Evolutionary conservation across 1,140 invertebrate species (phyloP).

Genomic region (Trichonephila clavipes): DNA sequence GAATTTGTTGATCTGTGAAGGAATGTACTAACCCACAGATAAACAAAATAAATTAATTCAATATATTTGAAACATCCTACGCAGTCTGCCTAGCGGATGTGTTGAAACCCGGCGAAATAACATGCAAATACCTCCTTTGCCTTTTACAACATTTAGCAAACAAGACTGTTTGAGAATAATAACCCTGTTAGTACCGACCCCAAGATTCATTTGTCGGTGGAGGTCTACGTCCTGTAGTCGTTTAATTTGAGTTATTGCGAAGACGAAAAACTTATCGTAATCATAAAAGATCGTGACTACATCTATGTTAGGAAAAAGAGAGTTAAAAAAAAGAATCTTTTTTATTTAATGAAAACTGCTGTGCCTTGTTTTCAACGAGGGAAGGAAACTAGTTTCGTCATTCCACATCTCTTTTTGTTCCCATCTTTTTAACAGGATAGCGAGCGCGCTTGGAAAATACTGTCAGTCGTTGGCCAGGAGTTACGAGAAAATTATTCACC

Average conservation of each 20-base stretch:
- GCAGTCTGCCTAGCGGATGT: not conserved
- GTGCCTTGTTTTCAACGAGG: constrained; percentile 18
- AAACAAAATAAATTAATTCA: too few relatives aligned
- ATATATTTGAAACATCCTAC: not conserved
- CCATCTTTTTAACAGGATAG: not conserved
- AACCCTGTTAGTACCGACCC: not conserved
- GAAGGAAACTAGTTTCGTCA: constrained; percentile 16
- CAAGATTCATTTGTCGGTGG: constrained; percentile 11
- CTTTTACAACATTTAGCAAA: not conserved
- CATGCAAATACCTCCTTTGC: not conserved
- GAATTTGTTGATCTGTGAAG: too few relatives aligned
- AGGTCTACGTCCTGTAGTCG: constrained; percentile 7
- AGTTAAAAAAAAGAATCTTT: not conserved
- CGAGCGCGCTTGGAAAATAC: constrained; percentile 8
- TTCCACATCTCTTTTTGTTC: not conserved
- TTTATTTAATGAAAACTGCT: constrained; percentile 1
- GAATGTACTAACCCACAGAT: too few relatives aligned
- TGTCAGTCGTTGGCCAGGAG: not conserved
- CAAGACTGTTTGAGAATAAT: not conserved
- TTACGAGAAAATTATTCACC: constrained; percentile 62
- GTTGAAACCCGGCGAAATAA: not conserved
- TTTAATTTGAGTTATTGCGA: constrained; percentile 27
- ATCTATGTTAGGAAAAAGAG: not conserved
- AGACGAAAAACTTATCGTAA: constrained; percentile 32
- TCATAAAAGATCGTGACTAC: constrained; percentile 41